phyloP scores from a whole-genome alignment of 1,140 invertebrate genomes.

The Adoxophyes honmai region DNA sequence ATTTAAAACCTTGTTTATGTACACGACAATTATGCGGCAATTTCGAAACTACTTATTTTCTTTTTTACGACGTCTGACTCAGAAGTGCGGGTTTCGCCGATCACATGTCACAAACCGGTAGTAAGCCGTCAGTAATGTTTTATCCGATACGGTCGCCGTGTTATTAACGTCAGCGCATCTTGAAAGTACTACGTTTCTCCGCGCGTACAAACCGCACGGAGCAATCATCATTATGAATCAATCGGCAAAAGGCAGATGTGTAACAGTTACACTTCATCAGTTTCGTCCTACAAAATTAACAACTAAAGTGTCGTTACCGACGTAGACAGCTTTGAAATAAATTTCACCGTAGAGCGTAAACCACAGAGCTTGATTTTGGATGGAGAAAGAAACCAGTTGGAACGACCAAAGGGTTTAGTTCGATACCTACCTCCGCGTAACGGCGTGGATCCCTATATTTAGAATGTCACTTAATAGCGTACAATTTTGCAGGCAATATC shows the following conservation, averaged over 20 bases:
- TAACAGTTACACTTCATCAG: constrained; percentile 55
- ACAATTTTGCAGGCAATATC: constrained; percentile 68
- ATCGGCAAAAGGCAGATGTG: constrained; percentile 64
- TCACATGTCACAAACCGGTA: constrained; percentile 34
- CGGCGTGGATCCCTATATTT: constrained; percentile 57
- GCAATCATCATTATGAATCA: constrained; percentile 66
- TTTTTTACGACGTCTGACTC: constrained; percentile 21
- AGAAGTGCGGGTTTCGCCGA: constrained; percentile 38
- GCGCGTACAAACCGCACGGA: constrained; percentile 48
- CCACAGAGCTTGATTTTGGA: constrained; percentile 13
- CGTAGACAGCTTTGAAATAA: background rate
- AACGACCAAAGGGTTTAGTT: constrained; percentile 42
- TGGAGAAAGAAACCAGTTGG: constrained; percentile 19
- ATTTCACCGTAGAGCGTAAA: background rate
- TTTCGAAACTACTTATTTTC: constrained; percentile 27
- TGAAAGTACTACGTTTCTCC: constrained; percentile 41
- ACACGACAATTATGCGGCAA: constrained; percentile 19
- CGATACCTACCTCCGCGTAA: constrained; percentile 41
- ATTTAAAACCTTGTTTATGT: constrained; percentile 4
- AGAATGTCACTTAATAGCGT: constrained; percentile 70
- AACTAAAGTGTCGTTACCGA: constrained; percentile 19
- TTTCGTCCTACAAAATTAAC: constrained; percentile 24
- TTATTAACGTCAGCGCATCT: constrained; percentile 56
- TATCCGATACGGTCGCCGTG: constrained; percentile 43
- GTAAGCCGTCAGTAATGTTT: constrained; percentile 53